These are phyloP conservation scores for Trisateles emortualis DNA, from an alignment of 2,888 invertebrate genomes.

Conservation along the genomic window DNA sequence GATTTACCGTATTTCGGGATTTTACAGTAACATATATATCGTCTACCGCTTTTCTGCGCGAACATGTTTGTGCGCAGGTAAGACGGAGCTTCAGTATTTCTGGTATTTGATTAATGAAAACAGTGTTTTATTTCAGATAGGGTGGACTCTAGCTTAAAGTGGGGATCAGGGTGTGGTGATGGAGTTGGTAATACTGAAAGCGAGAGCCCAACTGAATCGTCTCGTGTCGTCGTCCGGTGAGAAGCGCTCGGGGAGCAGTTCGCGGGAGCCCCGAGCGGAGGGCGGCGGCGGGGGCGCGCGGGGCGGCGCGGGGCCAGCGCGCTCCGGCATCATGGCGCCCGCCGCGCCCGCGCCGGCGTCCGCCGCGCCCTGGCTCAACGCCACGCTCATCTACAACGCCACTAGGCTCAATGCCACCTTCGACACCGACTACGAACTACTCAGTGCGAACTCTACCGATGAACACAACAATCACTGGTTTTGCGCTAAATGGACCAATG, in stretches of 20 bases:
- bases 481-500: slow-evolving; percentile 93
- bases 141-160: slow-evolving; percentile 62
- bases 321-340: slow-evolving; percentile 76
- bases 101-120: background rate
- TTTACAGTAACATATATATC: too few relatives aligned
- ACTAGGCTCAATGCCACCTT: slow-evolving; percentile 84
- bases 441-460: slow-evolving; percentile 79
- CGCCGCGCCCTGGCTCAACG: slow-evolving; percentile 84
- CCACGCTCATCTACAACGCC: slow-evolving; percentile 85
- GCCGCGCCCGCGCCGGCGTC: slow-evolving; percentile 80
- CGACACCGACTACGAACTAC: slow-evolving; percentile 82
- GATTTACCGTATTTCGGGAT: too few relatives aligned
- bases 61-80: too few relatives aligned
- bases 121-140: slow-evolving; percentile 47
- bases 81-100: too few relatives aligned
- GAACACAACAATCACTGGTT: slow-evolving; percentile 82
- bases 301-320: slow-evolving; percentile 67
- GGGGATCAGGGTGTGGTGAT: slow-evolving; percentile 79
- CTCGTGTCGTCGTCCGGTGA: slow-evolving; percentile 79
- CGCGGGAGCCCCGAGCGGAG: slow-evolving; percentile 55
- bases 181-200: slow-evolving; percentile 88
- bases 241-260: slow-evolving; percentile 58
- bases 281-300: slow-evolving; percentile 57
- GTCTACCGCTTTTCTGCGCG: too few relatives aligned
- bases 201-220: slow-evolving; percentile 88